Percentiles rank a stretch among this genome's conserved stretches.
phyloP scores from a whole-genome alignment of 1,140 invertebrate species.

The Spodoptera frugiperda region DNA sequence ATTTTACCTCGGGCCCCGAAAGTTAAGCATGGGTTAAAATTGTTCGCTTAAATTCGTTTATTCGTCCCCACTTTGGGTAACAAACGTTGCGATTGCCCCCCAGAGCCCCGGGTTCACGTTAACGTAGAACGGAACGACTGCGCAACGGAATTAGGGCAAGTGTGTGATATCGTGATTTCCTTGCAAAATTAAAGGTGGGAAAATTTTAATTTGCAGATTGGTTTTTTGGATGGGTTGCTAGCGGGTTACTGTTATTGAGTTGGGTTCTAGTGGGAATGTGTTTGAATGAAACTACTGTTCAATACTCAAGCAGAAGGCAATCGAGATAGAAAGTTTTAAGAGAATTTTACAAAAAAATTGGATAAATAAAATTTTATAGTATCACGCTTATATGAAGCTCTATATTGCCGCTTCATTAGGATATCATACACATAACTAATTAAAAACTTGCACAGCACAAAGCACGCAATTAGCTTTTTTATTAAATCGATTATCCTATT shows the following conservation, averaged over 20 bases:
- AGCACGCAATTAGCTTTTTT: no score
- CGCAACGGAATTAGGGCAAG: conserved; percentile 59
- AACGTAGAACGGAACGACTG: conserved; percentile 56
- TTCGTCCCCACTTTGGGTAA: conserved; percentile 63
- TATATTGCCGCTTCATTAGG: no score
- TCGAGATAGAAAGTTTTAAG: no score
- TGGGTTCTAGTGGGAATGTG: neutral
- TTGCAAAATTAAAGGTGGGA: conserved; percentile 24
- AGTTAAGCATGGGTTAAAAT: conserved; percentile 75
- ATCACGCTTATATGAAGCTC: no score
- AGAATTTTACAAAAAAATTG: no score
- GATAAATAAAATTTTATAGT: no score
- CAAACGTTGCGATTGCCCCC: conserved; percentile 73
- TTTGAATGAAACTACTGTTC: neutral
- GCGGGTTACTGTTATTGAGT: neutral
- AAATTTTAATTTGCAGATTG: conserved; percentile 24
- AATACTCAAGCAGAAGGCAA: neutral
- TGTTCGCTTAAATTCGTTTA: conserved; percentile 78
- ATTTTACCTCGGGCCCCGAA: conserved; percentile 58
- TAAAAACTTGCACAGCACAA: no score
- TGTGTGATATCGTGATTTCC: conserved; percentile 54
- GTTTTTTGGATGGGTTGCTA: neutral
- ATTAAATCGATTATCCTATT: no score
- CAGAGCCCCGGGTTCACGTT: conserved; percentile 66
- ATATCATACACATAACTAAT: no score